Evolutionary conservation across 2,888 invertebrate species (phyloP), one percentile per base, ranked within the genome.

Genomic region (Agriotes lineatus): DNA sequence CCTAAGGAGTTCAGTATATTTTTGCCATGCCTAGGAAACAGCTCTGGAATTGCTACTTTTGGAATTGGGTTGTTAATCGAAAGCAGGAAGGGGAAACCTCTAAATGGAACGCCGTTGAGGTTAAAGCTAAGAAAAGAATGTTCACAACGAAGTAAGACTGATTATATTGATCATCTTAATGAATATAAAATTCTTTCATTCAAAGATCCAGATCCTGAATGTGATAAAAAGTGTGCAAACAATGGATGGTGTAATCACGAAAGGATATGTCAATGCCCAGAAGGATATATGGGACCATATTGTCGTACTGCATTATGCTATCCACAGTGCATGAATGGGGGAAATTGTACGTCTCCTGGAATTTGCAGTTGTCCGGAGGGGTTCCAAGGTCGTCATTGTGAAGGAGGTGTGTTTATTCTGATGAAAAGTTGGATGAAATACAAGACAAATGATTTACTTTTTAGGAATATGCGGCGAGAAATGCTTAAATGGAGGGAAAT

Each of bases 401-500:
- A 96, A 88, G 96, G 95, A 87, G 95, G 95, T 94, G 83, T 83
- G 84, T 39, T 45, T 14, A 2, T n/a, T 9, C 9, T 2, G 9
- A 10, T 6, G 16, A 18, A 19, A 44, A 16, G 19, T 42, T 18
- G 3, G 10, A 18, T 44, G 1, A 18, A 2, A 44, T 42, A 42
- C n/a, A n/a, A n/a, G n/a, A n/a, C n/a, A n/a, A n/a, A 18, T 45
- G 20, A 5, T 1, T 20, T 5, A 18, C 70, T 58, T 85, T 85
- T 39, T 85, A 96, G 96, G 96, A 74, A 96, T 96, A 80, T 97
- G 97, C 83, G 88, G 91, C 12, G 91, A 96, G 78, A 96, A 95
- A 83, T 97, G 97, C 84, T 85, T 94, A 71, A 97, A 97, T 82
- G 96, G 96, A 16, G 97, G 97, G 2, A 96, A 96, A 84, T 97